These are phyloP conservation scores for Rhinolophus ferrumequinum DNA, from an alignment of 2,113 vertebrate species.

Conservation along the genomic window DNA sequence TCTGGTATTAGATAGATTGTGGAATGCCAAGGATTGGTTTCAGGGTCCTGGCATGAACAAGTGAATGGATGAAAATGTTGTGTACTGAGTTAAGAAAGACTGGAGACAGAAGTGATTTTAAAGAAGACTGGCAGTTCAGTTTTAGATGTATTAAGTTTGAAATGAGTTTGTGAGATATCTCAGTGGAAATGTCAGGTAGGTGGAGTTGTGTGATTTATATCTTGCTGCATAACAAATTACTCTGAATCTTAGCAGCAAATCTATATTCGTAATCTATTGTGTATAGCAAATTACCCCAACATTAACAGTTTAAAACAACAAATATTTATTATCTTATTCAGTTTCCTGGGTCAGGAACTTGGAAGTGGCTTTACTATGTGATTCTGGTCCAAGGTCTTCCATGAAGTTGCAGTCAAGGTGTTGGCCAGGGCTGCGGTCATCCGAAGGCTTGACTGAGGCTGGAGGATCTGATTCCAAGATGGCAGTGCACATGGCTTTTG, in stretches of 20 bases:
- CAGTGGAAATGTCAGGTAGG: not conserved
- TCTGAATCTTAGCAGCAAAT: not conserved
- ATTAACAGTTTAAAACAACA: not conserved
- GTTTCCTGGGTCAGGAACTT: not conserved
- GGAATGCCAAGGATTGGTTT: not conserved
- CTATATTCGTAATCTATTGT: not conserved
- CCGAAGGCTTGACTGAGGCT: not conserved
- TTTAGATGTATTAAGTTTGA: not conserved
- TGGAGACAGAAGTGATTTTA: not conserved
- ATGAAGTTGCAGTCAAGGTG: not conserved
- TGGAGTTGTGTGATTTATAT: not conserved
- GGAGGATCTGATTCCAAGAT: not conserved
- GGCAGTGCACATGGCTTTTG: not conserved
- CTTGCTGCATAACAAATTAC: not conserved
- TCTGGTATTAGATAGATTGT: not conserved
- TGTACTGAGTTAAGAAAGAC: not conserved
- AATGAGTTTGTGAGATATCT: not conserved
- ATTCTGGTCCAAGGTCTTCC: not conserved
- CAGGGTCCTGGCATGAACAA: not conserved
- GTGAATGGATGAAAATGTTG: not conserved
- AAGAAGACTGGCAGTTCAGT: not conserved
- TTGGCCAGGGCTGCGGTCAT: not conserved
- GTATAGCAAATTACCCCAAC: not conserved
- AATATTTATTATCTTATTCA: not conserved
- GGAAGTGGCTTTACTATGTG: not conserved